These are phyloP conservation scores for Scomber scombrus DNA, from an alignment of 2,113 vertebrate genomes.

Conservation along the genomic window DNA sequence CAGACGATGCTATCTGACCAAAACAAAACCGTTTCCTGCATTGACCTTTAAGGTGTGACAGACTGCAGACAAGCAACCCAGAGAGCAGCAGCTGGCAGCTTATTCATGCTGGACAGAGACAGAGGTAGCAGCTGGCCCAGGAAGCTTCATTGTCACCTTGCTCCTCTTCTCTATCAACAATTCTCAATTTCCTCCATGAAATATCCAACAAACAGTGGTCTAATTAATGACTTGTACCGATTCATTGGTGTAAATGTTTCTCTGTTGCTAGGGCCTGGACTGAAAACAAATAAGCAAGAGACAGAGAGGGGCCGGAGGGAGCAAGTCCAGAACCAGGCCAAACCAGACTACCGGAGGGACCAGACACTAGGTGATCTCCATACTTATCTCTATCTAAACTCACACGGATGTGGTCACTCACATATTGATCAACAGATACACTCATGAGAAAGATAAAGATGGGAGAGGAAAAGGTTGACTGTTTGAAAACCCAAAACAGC, in stretches of 20 bases:
- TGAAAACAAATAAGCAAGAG: conserved; percentile 61
- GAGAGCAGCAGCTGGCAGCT: conserved; percentile 43
- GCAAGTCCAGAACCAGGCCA: conserved; percentile 32
- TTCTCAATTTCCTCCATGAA: conserved; percentile 70
- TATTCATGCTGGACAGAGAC: conserved; percentile 22
- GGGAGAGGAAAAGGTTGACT: neutral
- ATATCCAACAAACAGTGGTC: conserved; percentile 70
- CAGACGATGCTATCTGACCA: neutral
- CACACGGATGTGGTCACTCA: conserved; percentile 27
- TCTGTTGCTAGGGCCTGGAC: conserved; percentile 73
- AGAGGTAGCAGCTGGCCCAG: conserved; percentile 58
- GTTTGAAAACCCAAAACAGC: neutral
- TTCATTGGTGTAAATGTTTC: conserved; percentile 75
- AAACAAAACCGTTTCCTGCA: neutral
- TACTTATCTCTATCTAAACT: conserved; percentile 16
- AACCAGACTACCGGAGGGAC: conserved; percentile 28
- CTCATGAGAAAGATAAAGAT: neutral
- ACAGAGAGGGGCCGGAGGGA: conserved; percentile 34
- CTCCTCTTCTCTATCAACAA: conserved; percentile 71
- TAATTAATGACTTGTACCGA: conserved; percentile 68
- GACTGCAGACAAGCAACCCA: conserved; percentile 26
- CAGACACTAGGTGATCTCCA: neutral
- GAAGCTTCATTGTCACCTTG: conserved; percentile 49
- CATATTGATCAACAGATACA: conserved; percentile 11
- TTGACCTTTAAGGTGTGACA: conserved; percentile 47